These are phyloP conservation scores for Atractosteus spatula DNA, from an alignment of 2,113 vertebrate genomes.

Conservation along the genomic window DNA sequence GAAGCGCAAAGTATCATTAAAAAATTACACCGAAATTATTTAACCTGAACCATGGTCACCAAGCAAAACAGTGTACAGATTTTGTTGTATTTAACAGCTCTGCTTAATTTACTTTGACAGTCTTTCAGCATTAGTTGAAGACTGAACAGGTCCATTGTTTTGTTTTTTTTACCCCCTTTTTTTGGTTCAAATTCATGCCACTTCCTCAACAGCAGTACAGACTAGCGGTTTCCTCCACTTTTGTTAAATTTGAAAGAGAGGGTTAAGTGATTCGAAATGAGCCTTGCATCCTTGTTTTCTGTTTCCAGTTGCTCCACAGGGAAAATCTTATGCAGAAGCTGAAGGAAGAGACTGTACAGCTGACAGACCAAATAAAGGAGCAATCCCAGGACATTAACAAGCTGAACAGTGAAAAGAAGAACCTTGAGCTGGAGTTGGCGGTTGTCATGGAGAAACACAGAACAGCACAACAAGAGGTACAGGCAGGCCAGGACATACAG, in stretches of 20 bases:
- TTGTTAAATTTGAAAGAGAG: constrained; percentile 8
- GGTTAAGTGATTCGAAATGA: constrained; percentile 41
- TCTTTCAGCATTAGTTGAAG: not conserved
- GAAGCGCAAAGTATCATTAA: too few species aligned
- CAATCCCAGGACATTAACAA: constrained; percentile 40
- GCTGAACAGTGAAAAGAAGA: constrained; percentile 45
- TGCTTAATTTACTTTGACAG: not conserved
- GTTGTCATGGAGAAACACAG: constrained; percentile 51
- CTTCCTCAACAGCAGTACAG: constrained; percentile 3
- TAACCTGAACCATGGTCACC: too few species aligned
- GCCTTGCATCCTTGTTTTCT: constrained; percentile 32
- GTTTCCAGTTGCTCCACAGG: constrained; percentile 40
- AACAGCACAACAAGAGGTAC: constrained; percentile 53
- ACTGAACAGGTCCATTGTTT: not conserved
- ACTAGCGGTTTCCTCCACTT: constrained; percentile 16
- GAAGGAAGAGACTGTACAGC: constrained; percentile 40
- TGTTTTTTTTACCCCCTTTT: not conserved
- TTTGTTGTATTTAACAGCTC: not conserved
- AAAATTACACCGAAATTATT: too few species aligned
- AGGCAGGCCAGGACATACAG: constrained; percentile 21
- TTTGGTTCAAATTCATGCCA: not conserved
- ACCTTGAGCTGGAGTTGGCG: constrained; percentile 54
- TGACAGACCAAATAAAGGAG: constrained; percentile 52
- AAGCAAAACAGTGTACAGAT: too few species aligned
- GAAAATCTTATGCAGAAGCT: constrained; percentile 48